Evolutionary conservation across 2,113 vertebrate species (phyloP).

Genomic region (Gallinago jamesoni): DNA sequence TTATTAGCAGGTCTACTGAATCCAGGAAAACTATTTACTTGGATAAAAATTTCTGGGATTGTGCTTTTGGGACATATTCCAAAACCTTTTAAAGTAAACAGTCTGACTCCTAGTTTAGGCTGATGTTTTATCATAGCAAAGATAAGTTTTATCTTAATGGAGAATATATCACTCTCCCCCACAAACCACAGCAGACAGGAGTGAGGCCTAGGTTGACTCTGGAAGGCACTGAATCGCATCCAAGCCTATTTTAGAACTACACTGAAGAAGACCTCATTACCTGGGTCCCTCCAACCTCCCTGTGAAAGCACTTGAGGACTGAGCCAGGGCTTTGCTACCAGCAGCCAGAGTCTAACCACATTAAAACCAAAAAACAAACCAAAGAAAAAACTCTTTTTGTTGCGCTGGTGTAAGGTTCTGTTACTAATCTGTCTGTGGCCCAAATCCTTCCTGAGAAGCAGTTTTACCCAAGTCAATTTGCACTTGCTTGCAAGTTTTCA

Average conservation of each 20-base stretch:
- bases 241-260: neutral
- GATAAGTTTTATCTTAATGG: neutral
- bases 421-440: neutral
- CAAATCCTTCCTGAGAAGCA: neutral
- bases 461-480: neutral
- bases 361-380: neutral
- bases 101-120: neutral
- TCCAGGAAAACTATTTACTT: neutral
- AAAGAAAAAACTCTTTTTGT: neutral
- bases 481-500: neutral
- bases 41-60: neutral
- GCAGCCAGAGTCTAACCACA: neutral
- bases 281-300: neutral
- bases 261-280: neutral
- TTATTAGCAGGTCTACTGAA: neutral
- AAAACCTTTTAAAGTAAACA: neutral
- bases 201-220: neutral
- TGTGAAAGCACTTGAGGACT: neutral
- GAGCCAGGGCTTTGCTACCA: neutral
- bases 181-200: neutral
- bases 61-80: neutral
- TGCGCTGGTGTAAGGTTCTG: neutral
- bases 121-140: neutral
- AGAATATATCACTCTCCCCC: neutral
- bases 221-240: neutral